These are phyloP conservation scores for Capra hircus DNA, from an alignment of 2,113 vertebrate species.

Conservation along the genomic window DNA sequence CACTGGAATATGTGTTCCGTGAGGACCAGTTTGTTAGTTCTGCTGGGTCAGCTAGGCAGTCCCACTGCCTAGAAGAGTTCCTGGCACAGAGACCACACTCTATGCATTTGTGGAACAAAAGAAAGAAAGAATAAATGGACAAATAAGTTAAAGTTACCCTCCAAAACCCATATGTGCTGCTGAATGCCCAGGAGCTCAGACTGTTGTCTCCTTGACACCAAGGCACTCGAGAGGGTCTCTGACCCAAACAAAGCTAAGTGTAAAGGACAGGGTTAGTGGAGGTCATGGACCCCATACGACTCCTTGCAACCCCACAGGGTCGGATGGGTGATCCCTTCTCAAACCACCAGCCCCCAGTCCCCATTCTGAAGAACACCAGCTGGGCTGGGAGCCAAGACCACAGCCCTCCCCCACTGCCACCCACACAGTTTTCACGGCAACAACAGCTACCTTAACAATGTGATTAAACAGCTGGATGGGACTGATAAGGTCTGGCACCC, in stretches of 20 bases:
- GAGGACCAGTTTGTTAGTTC: background rate
- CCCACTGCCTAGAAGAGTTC: background rate
- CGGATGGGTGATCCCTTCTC: background rate
- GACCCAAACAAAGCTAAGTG: background rate
- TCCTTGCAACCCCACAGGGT: background rate
- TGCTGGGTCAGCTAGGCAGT: background rate
- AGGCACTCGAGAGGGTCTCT: background rate
- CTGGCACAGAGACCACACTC: background rate
- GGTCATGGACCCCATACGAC: background rate
- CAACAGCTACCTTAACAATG: background rate
- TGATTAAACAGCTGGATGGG: conserved; percentile 23
- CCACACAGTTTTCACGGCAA: conserved; percentile 42
- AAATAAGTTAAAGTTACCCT: background rate
- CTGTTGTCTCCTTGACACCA: background rate
- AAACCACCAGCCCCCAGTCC: too few species aligned
- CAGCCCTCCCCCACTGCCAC: background rate
- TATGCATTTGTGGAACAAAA: background rate
- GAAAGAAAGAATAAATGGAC: background rate
- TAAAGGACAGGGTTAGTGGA: background rate
- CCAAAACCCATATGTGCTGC: background rate
- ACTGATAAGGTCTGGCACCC: conserved; percentile 27
- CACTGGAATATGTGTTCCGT: background rate
- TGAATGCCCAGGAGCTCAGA: background rate
- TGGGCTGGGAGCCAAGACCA: background rate
- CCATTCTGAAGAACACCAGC: background rate